Evolutionary conservation across 2,113 vertebrate genomes (phyloP).

Genomic region (Motacilla alba): DNA sequence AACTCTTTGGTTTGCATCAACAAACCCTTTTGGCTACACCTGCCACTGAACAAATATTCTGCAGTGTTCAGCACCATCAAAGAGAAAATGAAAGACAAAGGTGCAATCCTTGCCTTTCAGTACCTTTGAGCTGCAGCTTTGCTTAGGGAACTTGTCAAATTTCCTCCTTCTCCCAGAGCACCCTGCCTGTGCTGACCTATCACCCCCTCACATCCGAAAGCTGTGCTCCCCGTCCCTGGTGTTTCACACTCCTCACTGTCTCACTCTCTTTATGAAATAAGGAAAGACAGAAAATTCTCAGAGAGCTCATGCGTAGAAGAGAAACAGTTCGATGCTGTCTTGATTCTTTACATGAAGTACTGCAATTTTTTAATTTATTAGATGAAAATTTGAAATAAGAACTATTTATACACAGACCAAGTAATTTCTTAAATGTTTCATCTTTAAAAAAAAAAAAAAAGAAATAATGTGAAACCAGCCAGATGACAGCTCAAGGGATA

Average conservation of each 20-base stretch:
- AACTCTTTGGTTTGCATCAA: conserved; percentile 23
- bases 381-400: background rate
- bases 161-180: conserved; percentile 2
- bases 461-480: background rate
- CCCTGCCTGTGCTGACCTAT: conserved; percentile 46
- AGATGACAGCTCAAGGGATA: background rate
- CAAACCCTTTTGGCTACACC: conserved; percentile 20
- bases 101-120: conserved; percentile 15
- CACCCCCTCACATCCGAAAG: background rate
- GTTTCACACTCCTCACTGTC: background rate
- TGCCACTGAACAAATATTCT: background rate
- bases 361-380: background rate
- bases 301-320: background rate
- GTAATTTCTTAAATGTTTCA: background rate
- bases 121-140: background rate
- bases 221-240: background rate
- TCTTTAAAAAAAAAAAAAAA: background rate
- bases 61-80: conserved; percentile 13
- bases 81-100: conserved; percentile 14
- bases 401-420: background rate
- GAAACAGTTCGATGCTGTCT: background rate
- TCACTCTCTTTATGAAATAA: conserved; percentile 3
- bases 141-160: conserved; percentile 30
- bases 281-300: conserved; percentile 26
- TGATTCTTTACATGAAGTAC: background rate